Percentiles rank a stretch among this genome's conserved stretches.
Conservation (phyloP, 1,140 invertebrate genomes). For the Venustaconcha ellipsiformis region DNA sequence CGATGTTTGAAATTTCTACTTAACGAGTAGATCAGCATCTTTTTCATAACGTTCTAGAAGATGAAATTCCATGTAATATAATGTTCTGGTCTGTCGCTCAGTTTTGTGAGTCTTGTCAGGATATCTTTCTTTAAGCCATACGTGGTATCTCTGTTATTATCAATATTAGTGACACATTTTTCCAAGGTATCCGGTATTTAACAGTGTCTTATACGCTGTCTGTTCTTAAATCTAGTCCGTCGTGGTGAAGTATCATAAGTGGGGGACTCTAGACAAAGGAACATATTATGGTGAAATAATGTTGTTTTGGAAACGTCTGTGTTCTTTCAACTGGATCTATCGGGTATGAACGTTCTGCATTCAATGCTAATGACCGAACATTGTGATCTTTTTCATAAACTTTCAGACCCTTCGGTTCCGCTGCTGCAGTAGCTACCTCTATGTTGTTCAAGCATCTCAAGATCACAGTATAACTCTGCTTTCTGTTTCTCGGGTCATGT, state of each 20-base stretch:
- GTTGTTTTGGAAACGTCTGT: neutral
- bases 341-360: conserved; percentile 3
- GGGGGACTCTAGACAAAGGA: neutral
- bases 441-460: neutral
- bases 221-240: neutral
- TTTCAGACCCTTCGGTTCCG: neutral
- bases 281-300: neutral
- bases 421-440: too few relatives aligned
- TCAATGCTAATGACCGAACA: neutral
- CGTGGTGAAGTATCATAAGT: neutral
- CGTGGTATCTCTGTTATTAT: too few relatives aligned
- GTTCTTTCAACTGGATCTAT: neutral
- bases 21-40: conserved; percentile 33
- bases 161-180: neutral
- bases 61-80: conserved; percentile 24
- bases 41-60: conserved; percentile 23
- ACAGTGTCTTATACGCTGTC: neutral
- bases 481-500: neutral
- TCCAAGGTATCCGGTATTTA: neutral
- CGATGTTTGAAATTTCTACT: neutral
- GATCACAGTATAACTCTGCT: neutral
- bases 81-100: conserved; percentile 27
- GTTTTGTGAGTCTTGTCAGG: conserved; percentile 10
- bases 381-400: conserved; percentile 5
- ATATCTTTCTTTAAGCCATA: conserved; percentile 2